Evolutionary conservation across 2,797 vertebrate genomes (phyloP).

Genomic region (Poecilia wingei): DNA sequence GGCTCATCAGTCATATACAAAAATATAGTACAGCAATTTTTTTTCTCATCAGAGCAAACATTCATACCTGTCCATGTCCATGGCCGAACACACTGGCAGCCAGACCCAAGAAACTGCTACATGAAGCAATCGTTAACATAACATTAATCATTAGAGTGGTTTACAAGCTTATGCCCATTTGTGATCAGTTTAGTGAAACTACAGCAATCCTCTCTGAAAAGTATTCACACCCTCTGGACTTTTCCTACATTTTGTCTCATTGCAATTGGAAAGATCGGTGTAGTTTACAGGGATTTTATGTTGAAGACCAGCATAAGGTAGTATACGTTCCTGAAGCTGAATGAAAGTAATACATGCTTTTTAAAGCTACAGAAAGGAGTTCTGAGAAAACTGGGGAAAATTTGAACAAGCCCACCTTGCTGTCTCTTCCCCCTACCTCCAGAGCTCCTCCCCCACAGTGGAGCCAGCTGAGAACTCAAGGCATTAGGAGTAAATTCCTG

Average conservation of each 20-base stretch:
- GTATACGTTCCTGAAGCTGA: background rate
- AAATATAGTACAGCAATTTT: slow-evolving; percentile 75
- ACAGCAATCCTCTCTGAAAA: background rate
- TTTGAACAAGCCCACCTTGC: background rate
- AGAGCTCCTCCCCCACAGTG: background rate
- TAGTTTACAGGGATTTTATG: background rate
- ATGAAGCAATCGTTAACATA: slow-evolving; percentile 31
- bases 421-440: too few relatives aligned
- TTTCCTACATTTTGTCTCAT: background rate
- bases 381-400: background rate
- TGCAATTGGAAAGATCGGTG: background rate
- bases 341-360: background rate
- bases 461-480: background rate
- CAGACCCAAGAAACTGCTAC: slow-evolving; percentile 15
- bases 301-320: background rate
- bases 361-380: background rate
- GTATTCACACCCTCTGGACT: background rate
- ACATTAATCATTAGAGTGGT: background rate
- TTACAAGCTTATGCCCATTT: slow-evolving; percentile 8
- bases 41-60: slow-evolving; percentile 77
- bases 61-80: slow-evolving; percentile 68
- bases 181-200: background rate
- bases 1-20: slow-evolving; percentile 66
- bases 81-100: slow-evolving; percentile 57
- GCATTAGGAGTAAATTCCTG: background rate